These are phyloP conservation scores for Pterobdella sp. DNA, from an alignment of 2,888 invertebrate genomes.

Conservation along the genomic window DNA sequence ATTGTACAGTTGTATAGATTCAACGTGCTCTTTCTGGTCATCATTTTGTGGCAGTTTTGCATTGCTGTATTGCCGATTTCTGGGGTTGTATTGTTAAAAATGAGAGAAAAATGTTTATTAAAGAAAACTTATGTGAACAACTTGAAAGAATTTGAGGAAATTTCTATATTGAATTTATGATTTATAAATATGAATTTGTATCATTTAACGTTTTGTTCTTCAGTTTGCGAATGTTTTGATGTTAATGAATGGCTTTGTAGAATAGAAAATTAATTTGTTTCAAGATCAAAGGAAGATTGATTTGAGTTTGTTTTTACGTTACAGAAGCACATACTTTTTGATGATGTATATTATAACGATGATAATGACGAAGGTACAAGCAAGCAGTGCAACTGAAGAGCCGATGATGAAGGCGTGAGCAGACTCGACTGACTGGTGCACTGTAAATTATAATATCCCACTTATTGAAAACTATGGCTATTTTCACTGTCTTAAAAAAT, in stretches of 20 bases:
- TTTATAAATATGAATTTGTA: background rate
- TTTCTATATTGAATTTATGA: background rate
- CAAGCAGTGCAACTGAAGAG: constrained; percentile 16
- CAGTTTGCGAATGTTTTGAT: too few relatives aligned
- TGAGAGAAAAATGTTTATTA: background rate
- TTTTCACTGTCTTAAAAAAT: too few relatives aligned
- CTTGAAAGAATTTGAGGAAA: background rate
- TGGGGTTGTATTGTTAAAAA: background rate
- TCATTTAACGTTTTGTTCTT: too few relatives aligned
- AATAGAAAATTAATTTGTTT: too few relatives aligned
- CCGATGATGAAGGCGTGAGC: constrained; percentile 6
- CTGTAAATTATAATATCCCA: too few relatives aligned
- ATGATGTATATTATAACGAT: constrained; percentile 16
- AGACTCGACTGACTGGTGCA: constrained; percentile 18
- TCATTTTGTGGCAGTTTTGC: background rate
- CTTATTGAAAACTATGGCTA: too few relatives aligned
- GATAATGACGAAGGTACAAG: constrained; percentile 10
- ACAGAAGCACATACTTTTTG: constrained; percentile 10
- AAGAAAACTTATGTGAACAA: too few relatives aligned
- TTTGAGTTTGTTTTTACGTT: too few relatives aligned
- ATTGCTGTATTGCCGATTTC: background rate
- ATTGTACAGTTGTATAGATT: background rate
- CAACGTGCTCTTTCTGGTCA: background rate
- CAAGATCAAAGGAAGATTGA: too few relatives aligned
- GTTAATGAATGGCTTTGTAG: too few relatives aligned